These are phyloP conservation scores for Creontiades dilutus DNA, from an alignment of 2,888 invertebrate species.

Conservation along the genomic window DNA sequence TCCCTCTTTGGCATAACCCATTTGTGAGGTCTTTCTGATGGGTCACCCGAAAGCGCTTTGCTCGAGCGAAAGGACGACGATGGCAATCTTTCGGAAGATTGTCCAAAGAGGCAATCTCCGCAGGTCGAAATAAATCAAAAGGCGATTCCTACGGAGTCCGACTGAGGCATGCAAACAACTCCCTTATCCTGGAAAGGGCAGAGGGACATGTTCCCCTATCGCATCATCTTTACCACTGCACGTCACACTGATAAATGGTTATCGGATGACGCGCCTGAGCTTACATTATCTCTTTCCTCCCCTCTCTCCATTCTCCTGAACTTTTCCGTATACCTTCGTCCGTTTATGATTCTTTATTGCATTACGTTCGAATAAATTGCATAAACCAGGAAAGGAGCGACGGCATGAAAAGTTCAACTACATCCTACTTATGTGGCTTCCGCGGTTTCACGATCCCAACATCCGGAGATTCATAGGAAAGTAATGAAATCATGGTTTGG, in stretches of 20 bases:
- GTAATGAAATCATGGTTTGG: too few relatives aligned
- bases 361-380: too few relatives aligned
- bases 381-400: too few relatives aligned
- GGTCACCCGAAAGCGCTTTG: conserved; percentile 31
- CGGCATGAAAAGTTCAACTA: too few relatives aligned
- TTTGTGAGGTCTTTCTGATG: conserved; percentile 64
- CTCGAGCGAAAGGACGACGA: neutral
- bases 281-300: neutral
- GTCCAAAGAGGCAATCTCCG: conserved; percentile 42
- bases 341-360: neutral
- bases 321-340: neutral
- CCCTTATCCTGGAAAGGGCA: neutral
- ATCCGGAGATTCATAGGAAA: too few relatives aligned
- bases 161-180: conserved; percentile 47
- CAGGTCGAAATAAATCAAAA: conserved; percentile 63
- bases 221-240: conserved; percentile 38
- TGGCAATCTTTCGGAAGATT: conserved; percentile 59
- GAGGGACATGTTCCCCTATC: conserved; percentile 18
- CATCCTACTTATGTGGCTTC: too few relatives aligned
- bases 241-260: conserved; percentile 34
- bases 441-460: too few relatives aligned
- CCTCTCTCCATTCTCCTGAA: too few relatives aligned
- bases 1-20: conserved; percentile 64
- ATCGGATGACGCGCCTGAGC: conserved; percentile 26
- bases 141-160: conserved; percentile 22